These are phyloP conservation scores for western clawed frog (Xenopus tropicalis) DNA, from an alignment of 2,113 vertebrate species.

Conservation along the genomic window DNA sequence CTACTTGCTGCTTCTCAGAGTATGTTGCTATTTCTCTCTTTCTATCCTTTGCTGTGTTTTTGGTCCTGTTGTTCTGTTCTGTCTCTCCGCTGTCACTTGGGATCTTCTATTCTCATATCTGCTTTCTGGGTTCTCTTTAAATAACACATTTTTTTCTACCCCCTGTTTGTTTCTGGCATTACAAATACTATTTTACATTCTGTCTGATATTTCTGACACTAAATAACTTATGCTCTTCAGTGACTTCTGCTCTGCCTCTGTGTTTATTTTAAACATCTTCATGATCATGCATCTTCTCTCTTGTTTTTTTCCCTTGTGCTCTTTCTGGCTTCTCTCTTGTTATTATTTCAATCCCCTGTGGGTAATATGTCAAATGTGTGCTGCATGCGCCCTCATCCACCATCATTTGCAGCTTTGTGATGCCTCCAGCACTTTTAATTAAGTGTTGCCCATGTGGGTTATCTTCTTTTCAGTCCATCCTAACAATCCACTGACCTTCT, in stretches of 20 bases:
- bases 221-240: background rate
- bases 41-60: background rate
- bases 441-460: slow-evolving; percentile 5
- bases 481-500: slow-evolving; percentile 2
- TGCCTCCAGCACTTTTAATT: slow-evolving; percentile 5
- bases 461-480: slow-evolving; percentile 1
- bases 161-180: background rate
- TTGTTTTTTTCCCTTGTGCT: background rate
- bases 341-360: background rate
- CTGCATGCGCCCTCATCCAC: slow-evolving; percentile 2
- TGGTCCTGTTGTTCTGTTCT: background rate
- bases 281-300: background rate
- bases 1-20: background rate
- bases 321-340: background rate
- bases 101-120: background rate
- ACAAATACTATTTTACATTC: background rate
- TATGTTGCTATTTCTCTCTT: background rate
- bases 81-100: background rate
- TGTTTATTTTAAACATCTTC: background rate
- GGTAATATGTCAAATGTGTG: background rate
- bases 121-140: background rate
- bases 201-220: background rate
- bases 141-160: slow-evolving; percentile 1
- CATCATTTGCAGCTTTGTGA: background rate
- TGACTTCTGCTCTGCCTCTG: background rate